A percentile compares a stretch with the other conserved stretches of the same genome.
Conservation (phyloP, 2,888 invertebrate species). For the Ophraella communa region DNA sequence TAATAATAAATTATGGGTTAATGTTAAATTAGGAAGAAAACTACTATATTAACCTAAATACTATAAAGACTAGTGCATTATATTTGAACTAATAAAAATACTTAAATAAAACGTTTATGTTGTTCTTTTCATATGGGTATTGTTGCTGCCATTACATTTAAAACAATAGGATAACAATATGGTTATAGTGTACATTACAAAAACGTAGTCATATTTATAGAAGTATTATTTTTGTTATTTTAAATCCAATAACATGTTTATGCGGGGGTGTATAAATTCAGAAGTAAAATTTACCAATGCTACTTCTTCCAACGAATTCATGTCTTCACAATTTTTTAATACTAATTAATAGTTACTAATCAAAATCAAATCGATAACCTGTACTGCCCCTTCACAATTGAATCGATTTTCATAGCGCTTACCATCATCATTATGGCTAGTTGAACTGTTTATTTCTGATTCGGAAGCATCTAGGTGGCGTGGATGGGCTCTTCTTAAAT, state of each 20-base stretch:
- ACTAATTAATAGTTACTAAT: constrained; percentile 2
- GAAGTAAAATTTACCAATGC: background rate
- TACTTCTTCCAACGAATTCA: background rate
- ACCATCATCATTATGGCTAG: constrained; percentile 17
- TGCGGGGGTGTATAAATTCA: background rate
- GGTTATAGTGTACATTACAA: too few relatives aligned
- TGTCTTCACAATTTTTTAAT: background rate
- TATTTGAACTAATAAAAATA: too few relatives aligned
- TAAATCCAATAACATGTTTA: background rate
- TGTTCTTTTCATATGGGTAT: too few relatives aligned
- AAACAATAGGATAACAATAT: too few relatives aligned
- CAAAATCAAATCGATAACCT: constrained; percentile 1
- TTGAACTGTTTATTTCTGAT: background rate
- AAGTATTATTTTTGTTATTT: background rate
- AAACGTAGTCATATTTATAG: background rate
- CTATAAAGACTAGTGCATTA: too few relatives aligned
- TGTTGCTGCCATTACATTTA: too few relatives aligned
- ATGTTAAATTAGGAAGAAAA: too few relatives aligned
- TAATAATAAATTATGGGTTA: too few relatives aligned
- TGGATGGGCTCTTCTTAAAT: constrained; percentile 17
- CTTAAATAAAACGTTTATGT: too few relatives aligned
- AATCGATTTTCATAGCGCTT: constrained; percentile 9
- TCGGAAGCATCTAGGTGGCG: constrained; percentile 14
- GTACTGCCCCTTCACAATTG: background rate
- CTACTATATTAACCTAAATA: too few relatives aligned